phyloP scores from a whole-genome alignment of 2,797 vertebrate species.

The Tinamus major region DNA sequence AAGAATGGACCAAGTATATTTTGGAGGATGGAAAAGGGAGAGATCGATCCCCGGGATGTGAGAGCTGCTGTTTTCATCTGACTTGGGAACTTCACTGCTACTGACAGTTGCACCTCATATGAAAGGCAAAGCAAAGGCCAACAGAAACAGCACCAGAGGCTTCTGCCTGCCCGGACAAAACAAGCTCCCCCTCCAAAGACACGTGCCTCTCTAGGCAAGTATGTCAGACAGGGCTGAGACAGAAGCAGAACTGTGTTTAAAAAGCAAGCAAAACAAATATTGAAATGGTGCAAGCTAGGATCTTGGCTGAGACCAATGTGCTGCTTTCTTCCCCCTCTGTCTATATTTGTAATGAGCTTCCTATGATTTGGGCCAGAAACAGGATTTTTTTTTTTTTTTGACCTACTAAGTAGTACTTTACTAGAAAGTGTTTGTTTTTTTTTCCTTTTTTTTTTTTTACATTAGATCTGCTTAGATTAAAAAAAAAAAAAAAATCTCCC shows the following conservation, averaged over 20 bases:
- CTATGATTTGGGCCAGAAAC: background rate
- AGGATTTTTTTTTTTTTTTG: background rate
- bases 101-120: slow-evolving; percentile 6
- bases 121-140: background rate
- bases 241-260: background rate
- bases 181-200: background rate
- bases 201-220: background rate
- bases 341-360: background rate
- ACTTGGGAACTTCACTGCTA: background rate
- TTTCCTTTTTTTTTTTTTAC: too few species aligned
- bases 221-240: background rate
- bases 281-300: background rate
- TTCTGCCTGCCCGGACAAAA: background rate
- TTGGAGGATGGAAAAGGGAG: background rate
- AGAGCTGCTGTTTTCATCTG: background rate
- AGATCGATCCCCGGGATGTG: background rate
- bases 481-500: background rate
- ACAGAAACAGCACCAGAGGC: slow-evolving; percentile 10
- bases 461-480: background rate
- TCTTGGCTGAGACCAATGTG: background rate
- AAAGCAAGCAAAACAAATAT: background rate
- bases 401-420: background rate
- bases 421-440: background rate
- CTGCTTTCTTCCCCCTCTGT: fast-evolving
- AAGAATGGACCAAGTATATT: background rate